phyloP scores from a whole-genome alignment of 2,888 invertebrate species.

The Yponomeuta malinellus region DNA sequence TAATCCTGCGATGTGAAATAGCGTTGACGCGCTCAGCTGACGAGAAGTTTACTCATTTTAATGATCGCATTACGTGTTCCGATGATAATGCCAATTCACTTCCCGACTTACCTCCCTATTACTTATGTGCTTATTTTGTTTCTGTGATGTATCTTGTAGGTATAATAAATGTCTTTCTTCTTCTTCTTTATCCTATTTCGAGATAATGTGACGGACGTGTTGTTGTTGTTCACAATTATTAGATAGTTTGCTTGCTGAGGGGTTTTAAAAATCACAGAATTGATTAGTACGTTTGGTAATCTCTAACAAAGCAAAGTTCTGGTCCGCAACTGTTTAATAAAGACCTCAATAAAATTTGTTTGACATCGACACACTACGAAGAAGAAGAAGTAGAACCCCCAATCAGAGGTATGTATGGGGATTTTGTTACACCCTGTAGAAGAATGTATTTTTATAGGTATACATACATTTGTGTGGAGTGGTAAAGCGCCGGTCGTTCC shows the following conservation, averaged over 20 bases:
- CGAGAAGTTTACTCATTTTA: slow-evolving; percentile 13
- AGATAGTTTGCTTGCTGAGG: background rate
- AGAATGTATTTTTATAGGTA: background rate
- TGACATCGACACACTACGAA: too few species aligned
- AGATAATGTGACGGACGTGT: background rate
- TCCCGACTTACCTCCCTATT: background rate
- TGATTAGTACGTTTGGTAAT: too few species aligned
- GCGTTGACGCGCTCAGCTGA: slow-evolving; percentile 15
- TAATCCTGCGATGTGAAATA: slow-evolving; percentile 18
- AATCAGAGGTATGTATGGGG: too few species aligned
- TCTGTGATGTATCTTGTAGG: too few species aligned
- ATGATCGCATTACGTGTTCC: slow-evolving; percentile 6
- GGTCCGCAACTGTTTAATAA: too few species aligned
- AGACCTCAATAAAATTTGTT: too few species aligned
- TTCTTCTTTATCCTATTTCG: background rate
- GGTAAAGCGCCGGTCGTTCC: slow-evolving; percentile 34
- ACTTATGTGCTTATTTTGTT: too few species aligned
- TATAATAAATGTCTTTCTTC: too few species aligned
- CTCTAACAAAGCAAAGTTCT: too few species aligned
- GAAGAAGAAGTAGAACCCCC: background rate
- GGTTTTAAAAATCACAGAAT: background rate
- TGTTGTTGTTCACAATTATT: background rate
- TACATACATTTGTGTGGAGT: background rate
- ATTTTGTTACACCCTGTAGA: too few species aligned
- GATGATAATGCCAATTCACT: slow-evolving; percentile 8